A percentile compares a stretch with the other conserved stretches of the same genome.
Conservation (phyloP, 2,113 vertebrate genomes). For the Bubo scandiacus region DNA sequence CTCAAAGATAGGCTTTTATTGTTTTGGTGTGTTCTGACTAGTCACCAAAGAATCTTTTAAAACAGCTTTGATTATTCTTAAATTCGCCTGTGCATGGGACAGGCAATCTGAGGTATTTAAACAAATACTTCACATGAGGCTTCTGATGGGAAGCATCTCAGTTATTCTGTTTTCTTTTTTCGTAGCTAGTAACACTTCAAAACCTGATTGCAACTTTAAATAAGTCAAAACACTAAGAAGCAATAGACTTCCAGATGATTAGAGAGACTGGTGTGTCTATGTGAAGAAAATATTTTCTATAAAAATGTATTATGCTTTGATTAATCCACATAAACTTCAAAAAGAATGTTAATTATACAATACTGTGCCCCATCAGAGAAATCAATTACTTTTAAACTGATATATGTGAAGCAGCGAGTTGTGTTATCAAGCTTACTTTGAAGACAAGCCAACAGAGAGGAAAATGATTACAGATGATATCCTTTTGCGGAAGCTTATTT, state of each 20-base stretch:
- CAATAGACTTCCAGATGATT: not conserved
- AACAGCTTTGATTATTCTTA: not conserved
- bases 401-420: slow-evolving; percentile 22
- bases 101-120: not conserved
- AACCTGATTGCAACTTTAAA: not conserved
- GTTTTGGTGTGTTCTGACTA: not conserved
- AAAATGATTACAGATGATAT: slow-evolving; percentile 29
- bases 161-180: not conserved
- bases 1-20: not conserved
- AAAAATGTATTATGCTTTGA: slow-evolving; percentile 26
- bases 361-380: slow-evolving; percentile 33
- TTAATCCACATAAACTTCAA: slow-evolving; percentile 46
- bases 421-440: slow-evolving; percentile 44
- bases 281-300: not conserved
- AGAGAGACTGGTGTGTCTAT: not conserved
- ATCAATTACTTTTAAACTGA: slow-evolving; percentile 60
- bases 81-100: not conserved
- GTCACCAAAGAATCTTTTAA: not conserved
- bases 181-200: not conserved
- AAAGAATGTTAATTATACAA: slow-evolving; percentile 44
- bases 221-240: not conserved
- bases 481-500: not conserved
- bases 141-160: not conserved
- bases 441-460: slow-evolving; percentile 24
- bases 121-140: not conserved